A percentile compares a stretch with the other conserved stretches of the same genome.
Conservation (phyloP, 2,113 vertebrate genomes). For the Pandion haliaetus region DNA sequence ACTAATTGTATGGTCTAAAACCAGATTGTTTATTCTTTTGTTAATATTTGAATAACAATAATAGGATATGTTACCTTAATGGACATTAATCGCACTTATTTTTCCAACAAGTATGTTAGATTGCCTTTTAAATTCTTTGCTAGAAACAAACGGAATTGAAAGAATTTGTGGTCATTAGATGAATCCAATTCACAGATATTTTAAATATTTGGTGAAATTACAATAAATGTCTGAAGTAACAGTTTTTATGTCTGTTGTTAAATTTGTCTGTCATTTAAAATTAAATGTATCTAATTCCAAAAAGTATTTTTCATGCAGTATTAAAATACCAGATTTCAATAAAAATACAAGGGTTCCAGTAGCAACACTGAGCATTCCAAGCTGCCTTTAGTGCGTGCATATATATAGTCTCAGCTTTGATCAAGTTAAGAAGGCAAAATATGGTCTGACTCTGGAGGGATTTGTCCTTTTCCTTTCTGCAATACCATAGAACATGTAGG, state of each 20-base stretch:
- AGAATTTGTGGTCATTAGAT: background rate
- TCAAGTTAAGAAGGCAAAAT: background rate
- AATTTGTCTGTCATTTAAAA: background rate
- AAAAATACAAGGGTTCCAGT: background rate
- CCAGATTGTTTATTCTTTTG: background rate
- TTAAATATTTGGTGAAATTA: constrained; percentile 2
- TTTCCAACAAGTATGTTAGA: background rate
- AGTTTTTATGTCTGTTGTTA: background rate
- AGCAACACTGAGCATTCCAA: background rate
- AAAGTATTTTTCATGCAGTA: background rate
- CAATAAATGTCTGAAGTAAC: background rate
- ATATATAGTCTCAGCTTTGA: background rate
- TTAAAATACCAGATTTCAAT: background rate
- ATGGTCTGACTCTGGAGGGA: background rate
- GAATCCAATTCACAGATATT: background rate
- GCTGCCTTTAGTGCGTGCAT: background rate
- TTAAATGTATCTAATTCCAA: background rate
- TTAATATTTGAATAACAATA: background rate
- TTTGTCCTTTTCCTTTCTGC: background rate
- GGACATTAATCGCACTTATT: background rate
- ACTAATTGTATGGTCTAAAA: background rate
- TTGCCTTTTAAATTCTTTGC: background rate
- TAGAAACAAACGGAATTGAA: background rate
- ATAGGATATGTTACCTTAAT: background rate
- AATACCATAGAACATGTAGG: background rate